A percentile compares a stretch with the other conserved stretches of the same genome.
These are phyloP conservation scores for Paracanthobrama guichenoti DNA, from an alignment of 2,113 vertebrate species.

Conservation along the genomic window DNA sequence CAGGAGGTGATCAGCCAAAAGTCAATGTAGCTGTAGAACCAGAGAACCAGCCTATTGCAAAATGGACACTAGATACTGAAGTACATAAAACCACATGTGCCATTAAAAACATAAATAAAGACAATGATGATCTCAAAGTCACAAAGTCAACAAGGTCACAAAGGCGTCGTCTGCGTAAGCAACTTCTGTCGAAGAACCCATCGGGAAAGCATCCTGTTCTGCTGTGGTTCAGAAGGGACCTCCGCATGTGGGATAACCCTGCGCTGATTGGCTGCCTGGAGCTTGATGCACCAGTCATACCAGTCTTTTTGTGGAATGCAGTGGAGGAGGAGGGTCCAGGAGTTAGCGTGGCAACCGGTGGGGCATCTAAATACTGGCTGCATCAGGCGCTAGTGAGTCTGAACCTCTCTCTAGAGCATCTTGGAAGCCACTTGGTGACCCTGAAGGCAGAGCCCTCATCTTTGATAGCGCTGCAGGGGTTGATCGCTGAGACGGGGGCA, in stretches of 20 bases:
- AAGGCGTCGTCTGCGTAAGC: slow-evolving; percentile 62
- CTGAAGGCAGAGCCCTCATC: slow-evolving; percentile 60
- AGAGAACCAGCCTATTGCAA: not conserved
- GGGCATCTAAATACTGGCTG: slow-evolving; percentile 76
- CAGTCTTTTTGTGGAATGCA: slow-evolving; percentile 73
- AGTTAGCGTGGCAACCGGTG: slow-evolving; percentile 69
- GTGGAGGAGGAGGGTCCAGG: slow-evolving; percentile 74
- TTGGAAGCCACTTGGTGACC: slow-evolving; percentile 68
- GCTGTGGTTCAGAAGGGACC: slow-evolving; percentile 73
- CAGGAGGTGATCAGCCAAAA: not conserved
- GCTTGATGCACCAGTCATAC: slow-evolving; percentile 69
- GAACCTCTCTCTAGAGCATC: slow-evolving; percentile 62
- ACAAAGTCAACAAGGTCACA: slow-evolving; percentile 60
- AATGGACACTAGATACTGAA: not conserved
- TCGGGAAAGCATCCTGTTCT: slow-evolving; percentile 61
- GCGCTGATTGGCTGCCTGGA: slow-evolving; percentile 68
- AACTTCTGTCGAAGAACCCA: slow-evolving; percentile 58
- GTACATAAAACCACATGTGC: not conserved
- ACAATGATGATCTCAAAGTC: slow-evolving; percentile 12
- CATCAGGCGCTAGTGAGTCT: slow-evolving; percentile 71
- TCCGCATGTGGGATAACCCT: slow-evolving; percentile 74
- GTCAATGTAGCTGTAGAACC: not conserved
- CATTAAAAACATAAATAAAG: not conserved
- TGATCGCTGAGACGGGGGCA: slow-evolving; percentile 67
- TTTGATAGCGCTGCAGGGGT: slow-evolving; percentile 55